Percentiles rank a stretch among this genome's conserved stretches.
Conservation (phyloP, 1,140 invertebrate species). For the Vanessa tameamea region DNA sequence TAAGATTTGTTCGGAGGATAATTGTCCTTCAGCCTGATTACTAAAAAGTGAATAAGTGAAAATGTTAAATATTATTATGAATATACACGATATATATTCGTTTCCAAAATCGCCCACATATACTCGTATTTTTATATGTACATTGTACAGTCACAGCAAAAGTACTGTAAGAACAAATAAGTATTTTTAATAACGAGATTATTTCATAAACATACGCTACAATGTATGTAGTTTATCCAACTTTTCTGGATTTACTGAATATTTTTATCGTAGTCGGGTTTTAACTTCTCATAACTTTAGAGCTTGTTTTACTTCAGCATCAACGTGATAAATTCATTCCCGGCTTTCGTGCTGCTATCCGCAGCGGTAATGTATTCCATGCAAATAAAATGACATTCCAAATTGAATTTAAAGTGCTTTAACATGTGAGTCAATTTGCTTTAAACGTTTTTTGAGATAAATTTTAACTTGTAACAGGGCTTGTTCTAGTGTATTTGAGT, state of each 20-base stretch:
- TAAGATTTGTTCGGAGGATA: too few species aligned
- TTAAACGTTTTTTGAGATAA: slow-evolving; percentile 21
- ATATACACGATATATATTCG: too few species aligned
- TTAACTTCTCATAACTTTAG: slow-evolving; percentile 8
- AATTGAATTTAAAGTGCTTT: slow-evolving; percentile 27
- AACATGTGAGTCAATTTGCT: slow-evolving; percentile 28
- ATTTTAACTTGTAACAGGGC: slow-evolving; percentile 21
- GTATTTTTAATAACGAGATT: too few species aligned
- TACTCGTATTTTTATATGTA: too few species aligned
- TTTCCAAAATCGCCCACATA: too few species aligned
- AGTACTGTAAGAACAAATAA: too few species aligned
- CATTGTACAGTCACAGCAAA: too few species aligned
- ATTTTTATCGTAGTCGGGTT: slow-evolving; percentile 1
- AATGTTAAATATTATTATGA: too few species aligned
- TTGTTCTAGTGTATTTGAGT: slow-evolving; percentile 25
- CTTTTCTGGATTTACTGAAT: background rate
- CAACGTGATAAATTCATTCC: slow-evolving; percentile 21
- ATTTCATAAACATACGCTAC: background rate
- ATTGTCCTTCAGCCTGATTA: too few species aligned
- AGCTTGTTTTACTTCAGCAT: background rate
- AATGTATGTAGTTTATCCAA: background rate
- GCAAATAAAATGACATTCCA: slow-evolving; percentile 16
- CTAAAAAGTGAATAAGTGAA: too few species aligned
- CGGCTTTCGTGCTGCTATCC: slow-evolving; percentile 14
- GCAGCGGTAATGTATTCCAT: slow-evolving; percentile 21